Evolutionary conservation across 1,140 invertebrate genomes (phyloP), one percentile per base, ranked within the genome.

Genomic region (Drosophila serrata): DNA sequence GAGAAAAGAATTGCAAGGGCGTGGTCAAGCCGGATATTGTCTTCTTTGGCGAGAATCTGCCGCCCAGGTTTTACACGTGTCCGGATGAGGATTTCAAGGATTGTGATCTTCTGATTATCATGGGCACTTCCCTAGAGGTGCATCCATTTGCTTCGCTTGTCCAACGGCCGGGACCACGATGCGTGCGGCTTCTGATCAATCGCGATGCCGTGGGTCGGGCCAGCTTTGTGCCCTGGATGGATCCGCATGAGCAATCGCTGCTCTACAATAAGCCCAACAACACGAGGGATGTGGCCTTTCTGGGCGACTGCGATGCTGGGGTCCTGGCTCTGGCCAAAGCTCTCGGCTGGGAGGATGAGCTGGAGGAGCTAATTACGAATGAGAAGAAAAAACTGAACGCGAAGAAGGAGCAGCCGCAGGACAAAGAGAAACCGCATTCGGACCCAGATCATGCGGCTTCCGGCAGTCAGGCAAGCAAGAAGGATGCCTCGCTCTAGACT

Each of bases 81-180:
- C 93, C 95, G 4, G 93, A 94, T 19, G 92, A 95, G 72, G 98
- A 99, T 93, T 98, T 99, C 91, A 92, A 94, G 39, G 93, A 96
- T 62, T 99, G 98, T 93, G 98, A 99, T 93, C 93, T 99, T 61
- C 94, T 99, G 7, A 97, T 99, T 60, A 96, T 99, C 6, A 96
- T 99, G 95, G 98, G 98, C 9, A 99, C 98, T 3, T 99, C 98
- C 19, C 94, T 99, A 51, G 96, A 96, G 77, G 98, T 99, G 1
- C 97, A 99, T 72, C 98, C 98, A 2, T 99, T 99, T 94, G 97
- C 98, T n/a, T 97, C 97, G 15, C 94, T 99, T 7, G 94, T 97
- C 68, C 95, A 97, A 82, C 95, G 73, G 94, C 96, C 97, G 93
- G 93, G 93, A 75, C 82, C 78, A n/a, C 76, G 82, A 19, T 96